Evolutionary conservation across 2,888 invertebrate genomes (phyloP), one percentile per base, ranked within the genome.

Genomic region (Aquatica leii): DNA sequence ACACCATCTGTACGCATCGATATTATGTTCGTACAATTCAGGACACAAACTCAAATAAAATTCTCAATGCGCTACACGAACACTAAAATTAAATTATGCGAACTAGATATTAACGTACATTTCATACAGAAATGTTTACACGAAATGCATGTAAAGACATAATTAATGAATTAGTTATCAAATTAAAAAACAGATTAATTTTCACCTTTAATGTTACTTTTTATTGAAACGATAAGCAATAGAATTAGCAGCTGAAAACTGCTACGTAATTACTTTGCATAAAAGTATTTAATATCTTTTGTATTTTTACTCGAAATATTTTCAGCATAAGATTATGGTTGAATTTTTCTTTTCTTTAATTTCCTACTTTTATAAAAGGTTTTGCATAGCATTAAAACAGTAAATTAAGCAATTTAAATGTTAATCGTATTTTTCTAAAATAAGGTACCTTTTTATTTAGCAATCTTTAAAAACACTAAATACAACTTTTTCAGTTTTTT

Each of bases 401-500:
- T n/a, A 46, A 46, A 46, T 46, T 46, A 46, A 20, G 20, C 46
- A 46, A 46, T 46, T 46, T 46, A 46, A 46, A 46, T 46, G 46
- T 46, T 46, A 46, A 46, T 46, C 46, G 46, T 46, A 46, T 46
- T 46, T 46, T 46, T 46, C 17, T 46, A 46, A 46, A 46, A 46
- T 46, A 46, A 46, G 20, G 18, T 18, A 46, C 46, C 15, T n/a
- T 46, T 46, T 20, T 18, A 46, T 46, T 46, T 46, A n/a, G 2
- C 18, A 46, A 46, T 18, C n/a, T 46, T 46, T 18, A 46, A 46
- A 9, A 20, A 20, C 46, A 24, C 24, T 37, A 12, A 37, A 11
- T 37, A 37, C 37, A 37, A 37, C 2, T 37, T 37, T 37, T 12
- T 37, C 9, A 3, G 2, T 12, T 37, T 37, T 37, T 11, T 37